phyloP scores from a whole-genome alignment of 2,113 vertebrate genomes.

The Cryptomyrus ogoouensis region DNA sequence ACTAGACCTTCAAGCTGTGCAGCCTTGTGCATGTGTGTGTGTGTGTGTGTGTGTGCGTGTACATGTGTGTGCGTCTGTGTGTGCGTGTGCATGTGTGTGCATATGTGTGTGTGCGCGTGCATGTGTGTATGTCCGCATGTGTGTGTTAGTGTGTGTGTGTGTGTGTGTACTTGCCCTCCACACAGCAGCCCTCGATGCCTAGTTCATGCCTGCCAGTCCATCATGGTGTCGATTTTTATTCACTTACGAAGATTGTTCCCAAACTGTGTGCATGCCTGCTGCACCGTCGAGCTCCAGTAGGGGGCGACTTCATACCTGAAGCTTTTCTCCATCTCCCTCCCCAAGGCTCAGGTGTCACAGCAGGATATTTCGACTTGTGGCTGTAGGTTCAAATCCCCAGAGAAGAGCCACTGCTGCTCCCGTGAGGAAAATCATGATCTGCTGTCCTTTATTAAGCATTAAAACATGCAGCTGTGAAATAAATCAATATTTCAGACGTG shows the following conservation, averaged over 20 bases:
- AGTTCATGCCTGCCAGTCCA: neutral
- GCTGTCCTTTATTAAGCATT: neutral
- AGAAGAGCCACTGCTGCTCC: neutral
- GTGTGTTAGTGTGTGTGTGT: neutral
- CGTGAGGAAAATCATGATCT: neutral
- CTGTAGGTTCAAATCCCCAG: neutral
- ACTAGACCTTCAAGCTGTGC: slow-evolving; percentile 27
- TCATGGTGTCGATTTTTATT: neutral
- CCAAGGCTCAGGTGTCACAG: neutral
- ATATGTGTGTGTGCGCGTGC: neutral
- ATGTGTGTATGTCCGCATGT: neutral
- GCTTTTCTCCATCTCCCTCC: neutral
- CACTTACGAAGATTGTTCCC: neutral
- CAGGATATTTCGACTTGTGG: neutral
- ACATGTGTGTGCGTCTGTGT: neutral
- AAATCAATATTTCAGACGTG: neutral
- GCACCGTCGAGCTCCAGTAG: too few relatives aligned
- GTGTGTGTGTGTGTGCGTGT: neutral
- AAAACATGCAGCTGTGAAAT: neutral
- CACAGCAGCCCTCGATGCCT: neutral
- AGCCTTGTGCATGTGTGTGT: slow-evolving; percentile 14
- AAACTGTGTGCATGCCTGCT: neutral
- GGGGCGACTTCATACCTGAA: neutral
- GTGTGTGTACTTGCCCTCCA: neutral
- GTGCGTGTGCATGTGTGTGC: neutral